phyloP scores from a whole-genome alignment of 1,140 invertebrate genomes.

The Drosophila fuyamai region DNA sequence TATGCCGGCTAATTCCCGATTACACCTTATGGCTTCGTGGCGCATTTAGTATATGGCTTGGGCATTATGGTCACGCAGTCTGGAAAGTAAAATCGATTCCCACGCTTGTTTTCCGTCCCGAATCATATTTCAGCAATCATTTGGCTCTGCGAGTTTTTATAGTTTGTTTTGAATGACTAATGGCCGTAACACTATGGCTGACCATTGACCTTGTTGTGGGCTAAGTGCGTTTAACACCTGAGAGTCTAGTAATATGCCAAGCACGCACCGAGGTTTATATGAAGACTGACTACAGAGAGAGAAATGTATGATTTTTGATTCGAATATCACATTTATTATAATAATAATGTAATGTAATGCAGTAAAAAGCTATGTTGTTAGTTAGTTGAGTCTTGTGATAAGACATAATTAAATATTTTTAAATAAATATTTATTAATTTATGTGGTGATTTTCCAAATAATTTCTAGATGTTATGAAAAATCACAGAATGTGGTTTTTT shows the following conservation, averaged over 20 bases:
- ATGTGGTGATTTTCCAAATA: no score
- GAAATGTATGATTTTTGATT: not conserved
- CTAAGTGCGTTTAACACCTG: conserved; percentile 57
- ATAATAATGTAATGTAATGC: no score
- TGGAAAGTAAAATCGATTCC: conserved; percentile 49
- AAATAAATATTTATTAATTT: no score
- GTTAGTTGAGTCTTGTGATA: no score
- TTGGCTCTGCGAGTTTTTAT: conserved; percentile 10
- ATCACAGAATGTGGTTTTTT: not conserved
- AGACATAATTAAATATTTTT: no score
- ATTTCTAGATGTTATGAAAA: no score
- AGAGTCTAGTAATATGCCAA: conserved; percentile 15
- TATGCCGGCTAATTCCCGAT: conserved; percentile 13
- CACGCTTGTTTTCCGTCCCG: conserved; percentile 22
- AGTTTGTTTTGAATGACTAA: conserved; percentile 64
- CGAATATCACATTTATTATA: no score
- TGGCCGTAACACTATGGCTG: conserved; percentile 33
- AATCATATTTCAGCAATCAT: conserved; percentile 20
- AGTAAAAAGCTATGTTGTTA: no score
- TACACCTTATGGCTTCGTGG: conserved; percentile 38
- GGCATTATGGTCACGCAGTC: conserved; percentile 8
- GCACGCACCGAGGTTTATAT: conserved; percentile 41
- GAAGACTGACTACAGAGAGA: conserved; percentile 32
- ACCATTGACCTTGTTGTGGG: conserved; percentile 69
- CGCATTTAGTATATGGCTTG: not conserved